Conservation (phyloP, 2,888 invertebrate genomes). For the Micropterix aruncella region DNA sequence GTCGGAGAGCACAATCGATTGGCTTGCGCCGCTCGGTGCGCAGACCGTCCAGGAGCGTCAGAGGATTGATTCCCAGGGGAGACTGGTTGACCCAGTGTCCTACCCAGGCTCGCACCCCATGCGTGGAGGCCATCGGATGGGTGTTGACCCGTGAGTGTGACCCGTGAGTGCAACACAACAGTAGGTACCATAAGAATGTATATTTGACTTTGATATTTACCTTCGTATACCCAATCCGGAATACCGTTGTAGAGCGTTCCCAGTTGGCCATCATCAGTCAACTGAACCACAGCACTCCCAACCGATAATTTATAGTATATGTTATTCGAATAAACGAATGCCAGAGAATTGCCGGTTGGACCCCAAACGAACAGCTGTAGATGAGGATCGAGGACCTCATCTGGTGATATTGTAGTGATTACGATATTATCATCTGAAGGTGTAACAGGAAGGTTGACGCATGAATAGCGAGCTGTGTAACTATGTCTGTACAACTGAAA, state of each 20-base stretch:
- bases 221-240: slow-evolving; percentile 94
- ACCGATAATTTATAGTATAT: slow-evolving; percentile 57
- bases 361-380: slow-evolving; percentile 69
- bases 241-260: slow-evolving; percentile 68
- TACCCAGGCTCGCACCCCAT: no score
- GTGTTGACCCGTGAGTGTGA: no score
- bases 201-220: no score
- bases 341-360: slow-evolving; percentile 55
- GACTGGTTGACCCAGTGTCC: no score
- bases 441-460: slow-evolving; percentile 40
- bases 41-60: no score
- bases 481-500: slow-evolving; percentile 67
- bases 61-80: no score
- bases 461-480: slow-evolving; percentile 58
- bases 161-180: no score
- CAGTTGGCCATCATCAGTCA: slow-evolving; percentile 47
- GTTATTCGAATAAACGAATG: slow-evolving; percentile 60
- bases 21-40: no score
- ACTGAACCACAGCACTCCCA: slow-evolving; percentile 25
- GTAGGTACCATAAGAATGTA: no score
- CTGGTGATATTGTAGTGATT: slow-evolving; percentile 9
- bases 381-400: slow-evolving; percentile 25
- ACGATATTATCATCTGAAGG: slow-evolving; percentile 15
- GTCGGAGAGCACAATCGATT: no score
- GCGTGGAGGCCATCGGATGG: no score